A percentile compares a stretch with the other conserved stretches of the same genome.
These are phyloP conservation scores for Betta splendens DNA, from an alignment of 2,797 vertebrate species.

Conservation along the genomic window DNA sequence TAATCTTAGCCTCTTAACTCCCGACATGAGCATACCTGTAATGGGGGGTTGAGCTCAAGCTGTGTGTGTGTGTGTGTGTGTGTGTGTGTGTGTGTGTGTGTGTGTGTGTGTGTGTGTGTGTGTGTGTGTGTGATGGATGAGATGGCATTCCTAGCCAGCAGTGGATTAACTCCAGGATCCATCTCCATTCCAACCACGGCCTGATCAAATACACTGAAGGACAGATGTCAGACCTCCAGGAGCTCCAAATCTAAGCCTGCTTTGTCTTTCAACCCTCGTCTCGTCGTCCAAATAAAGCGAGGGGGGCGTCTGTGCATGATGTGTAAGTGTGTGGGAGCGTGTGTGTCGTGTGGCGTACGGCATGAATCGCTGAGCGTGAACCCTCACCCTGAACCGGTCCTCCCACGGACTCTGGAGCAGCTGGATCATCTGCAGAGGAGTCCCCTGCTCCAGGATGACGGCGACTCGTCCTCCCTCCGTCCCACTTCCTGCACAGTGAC, in stretches of 20 bases:
- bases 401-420: slow-evolving; percentile 95
- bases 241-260: slow-evolving; percentile 59
- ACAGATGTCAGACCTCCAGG: slow-evolving; percentile 72
- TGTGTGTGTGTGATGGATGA: slow-evolving; percentile 44
- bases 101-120: slow-evolving; percentile 43
- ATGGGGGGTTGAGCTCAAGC: slow-evolving; percentile 52
- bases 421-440: slow-evolving; percentile 93
- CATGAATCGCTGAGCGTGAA: slow-evolving; percentile 15
- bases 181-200: slow-evolving; percentile 69
- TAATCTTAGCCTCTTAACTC: slow-evolving; percentile 57
- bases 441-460: slow-evolving; percentile 89
- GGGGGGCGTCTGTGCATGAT: too few relatives aligned
- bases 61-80: slow-evolving; percentile 34
- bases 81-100: too few relatives aligned
- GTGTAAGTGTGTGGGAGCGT: too few relatives aligned
- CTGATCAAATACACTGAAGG: slow-evolving; percentile 77
- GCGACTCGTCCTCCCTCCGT: slow-evolving; percentile 79
- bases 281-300: slow-evolving; percentile 16
- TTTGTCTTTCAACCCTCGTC: slow-evolving; percentile 42
- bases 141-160: slow-evolving; percentile 72
- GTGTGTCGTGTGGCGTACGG: neutral
- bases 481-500: slow-evolving; percentile 87
- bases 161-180: slow-evolving; percentile 77
- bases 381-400: slow-evolving; percentile 91
- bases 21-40: slow-evolving; percentile 66